phyloP scores from a whole-genome alignment of 2,888 invertebrate genomes.

The Dendrolimus houi region DNA sequence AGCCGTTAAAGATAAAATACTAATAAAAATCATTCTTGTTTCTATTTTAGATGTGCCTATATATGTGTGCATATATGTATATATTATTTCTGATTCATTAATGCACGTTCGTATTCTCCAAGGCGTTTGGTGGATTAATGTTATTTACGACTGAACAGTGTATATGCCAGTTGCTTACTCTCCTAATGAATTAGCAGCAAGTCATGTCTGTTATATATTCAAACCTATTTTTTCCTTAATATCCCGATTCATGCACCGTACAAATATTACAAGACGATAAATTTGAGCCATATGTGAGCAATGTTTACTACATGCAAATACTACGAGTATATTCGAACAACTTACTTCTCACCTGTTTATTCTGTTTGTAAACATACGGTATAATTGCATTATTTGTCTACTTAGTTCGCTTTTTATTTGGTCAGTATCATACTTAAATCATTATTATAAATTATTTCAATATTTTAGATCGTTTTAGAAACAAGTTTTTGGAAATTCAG shows the following conservation, averaged over 20 bases:
- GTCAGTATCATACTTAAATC: no score
- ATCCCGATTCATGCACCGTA: background rate
- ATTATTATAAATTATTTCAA: no score
- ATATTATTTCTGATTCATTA: background rate
- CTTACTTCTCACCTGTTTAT: background rate
- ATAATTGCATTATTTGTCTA: no score
- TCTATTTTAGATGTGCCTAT: background rate
- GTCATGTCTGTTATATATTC: no score
- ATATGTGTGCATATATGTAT: background rate
- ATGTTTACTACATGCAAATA: background rate
- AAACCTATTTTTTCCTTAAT: background rate
- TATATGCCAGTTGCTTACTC: background rate
- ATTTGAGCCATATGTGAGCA: background rate
- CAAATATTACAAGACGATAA: background rate
- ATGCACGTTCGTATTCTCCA: background rate
- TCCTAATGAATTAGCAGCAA: no score
- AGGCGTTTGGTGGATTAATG: conserved; percentile 1
- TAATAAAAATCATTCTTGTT: no score
- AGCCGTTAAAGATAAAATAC: no score
- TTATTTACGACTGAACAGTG: background rate
- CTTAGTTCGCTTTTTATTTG: no score
- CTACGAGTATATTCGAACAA: conserved; percentile 6
- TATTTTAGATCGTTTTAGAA: no score
- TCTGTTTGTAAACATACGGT: background rate
- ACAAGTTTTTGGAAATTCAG: no score